Conservation (phyloP, 2,888 invertebrate species). For the Drosophila melanosoma region DNA sequence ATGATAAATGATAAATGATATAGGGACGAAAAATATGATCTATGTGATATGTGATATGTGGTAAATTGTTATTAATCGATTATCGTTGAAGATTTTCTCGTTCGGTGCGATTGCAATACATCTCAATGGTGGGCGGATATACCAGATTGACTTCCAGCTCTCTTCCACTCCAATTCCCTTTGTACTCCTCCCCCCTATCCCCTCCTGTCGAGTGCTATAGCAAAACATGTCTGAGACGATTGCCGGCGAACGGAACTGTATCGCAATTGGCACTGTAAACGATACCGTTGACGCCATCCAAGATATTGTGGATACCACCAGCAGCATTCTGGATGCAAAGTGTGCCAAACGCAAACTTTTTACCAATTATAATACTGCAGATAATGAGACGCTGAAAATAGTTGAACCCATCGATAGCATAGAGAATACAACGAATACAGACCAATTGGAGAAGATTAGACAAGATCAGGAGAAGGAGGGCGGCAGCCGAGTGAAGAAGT, state of each 20-base stretch:
- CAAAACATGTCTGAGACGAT: slow-evolving; percentile 77
- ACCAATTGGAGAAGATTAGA: neutral
- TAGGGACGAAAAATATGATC: neutral
- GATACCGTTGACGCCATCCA: slow-evolving; percentile 46
- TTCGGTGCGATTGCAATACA: slow-evolving; percentile 16
- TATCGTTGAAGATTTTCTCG: slow-evolving; percentile 44
- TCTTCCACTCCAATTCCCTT: slow-evolving; percentile 72
- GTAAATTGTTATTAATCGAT: neutral
- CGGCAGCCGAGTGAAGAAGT: slow-evolving; percentile 77
- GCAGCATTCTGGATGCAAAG: slow-evolving; percentile 10
- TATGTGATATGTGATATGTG: neutral
- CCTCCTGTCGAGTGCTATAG: slow-evolving; percentile 20
- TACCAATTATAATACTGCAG: slow-evolving; percentile 25
- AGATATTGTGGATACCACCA: slow-evolving; percentile 3
- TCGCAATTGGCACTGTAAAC: slow-evolving; percentile 65
- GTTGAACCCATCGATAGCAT: slow-evolving; percentile 38
- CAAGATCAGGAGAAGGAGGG: slow-evolving; percentile 26
- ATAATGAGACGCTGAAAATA: slow-evolving; percentile 53
- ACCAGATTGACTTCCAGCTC: slow-evolving; percentile 48
- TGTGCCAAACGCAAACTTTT: slow-evolving; percentile 11
- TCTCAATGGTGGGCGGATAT: slow-evolving; percentile 69
- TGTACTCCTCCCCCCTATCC: slow-evolving; percentile 40
- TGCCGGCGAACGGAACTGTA: slow-evolving; percentile 60
- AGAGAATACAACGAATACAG: neutral
- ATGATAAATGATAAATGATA: neutral